phyloP scores from a whole-genome alignment of 2,797 vertebrate species.

The Cyprinodon diabolis region DNA sequence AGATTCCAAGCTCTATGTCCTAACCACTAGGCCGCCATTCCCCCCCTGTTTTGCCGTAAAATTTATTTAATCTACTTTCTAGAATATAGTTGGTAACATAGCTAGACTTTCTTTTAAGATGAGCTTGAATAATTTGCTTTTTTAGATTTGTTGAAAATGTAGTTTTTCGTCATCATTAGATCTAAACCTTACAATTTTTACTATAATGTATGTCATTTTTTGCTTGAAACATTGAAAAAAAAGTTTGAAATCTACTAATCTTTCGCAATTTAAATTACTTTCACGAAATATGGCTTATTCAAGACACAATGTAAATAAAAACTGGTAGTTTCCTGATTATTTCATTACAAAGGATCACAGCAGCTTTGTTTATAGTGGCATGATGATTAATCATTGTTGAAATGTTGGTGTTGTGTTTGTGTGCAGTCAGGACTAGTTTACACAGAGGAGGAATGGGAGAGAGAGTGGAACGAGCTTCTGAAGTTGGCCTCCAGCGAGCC shows the following conservation, averaged over 20 bases:
- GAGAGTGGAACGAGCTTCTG: constrained; percentile 96
- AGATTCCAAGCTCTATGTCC: too few relatives aligned
- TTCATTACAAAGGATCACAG: constrained; percentile 1
- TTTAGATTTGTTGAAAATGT: neutral
- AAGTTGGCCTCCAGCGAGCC: constrained; percentile 98
- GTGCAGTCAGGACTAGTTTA: constrained; percentile 95
- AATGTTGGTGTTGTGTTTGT: constrained; percentile 12
- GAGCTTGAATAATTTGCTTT: neutral
- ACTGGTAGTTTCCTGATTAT: neutral
- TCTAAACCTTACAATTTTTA: too few relatives aligned
- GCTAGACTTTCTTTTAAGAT: neutral
- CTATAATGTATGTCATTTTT: too few relatives aligned
- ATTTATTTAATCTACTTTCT: neutral
- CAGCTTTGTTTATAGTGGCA: neutral
- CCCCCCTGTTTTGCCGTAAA: neutral
- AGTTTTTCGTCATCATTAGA: too few relatives aligned
- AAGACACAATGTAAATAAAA: too few relatives aligned
- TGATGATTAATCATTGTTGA: constrained; percentile 21
- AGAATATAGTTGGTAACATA: too few relatives aligned
- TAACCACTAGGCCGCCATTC: too few relatives aligned
- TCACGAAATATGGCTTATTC: too few relatives aligned
- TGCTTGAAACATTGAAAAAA: too few relatives aligned
- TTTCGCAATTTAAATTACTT: too few relatives aligned
- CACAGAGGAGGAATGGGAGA: constrained; percentile 97
- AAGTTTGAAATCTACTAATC: too few relatives aligned